These are phyloP conservation scores for Heliconius eleuchia DNA, from an alignment of 1,140 invertebrate species.

Conservation along the genomic window DNA sequence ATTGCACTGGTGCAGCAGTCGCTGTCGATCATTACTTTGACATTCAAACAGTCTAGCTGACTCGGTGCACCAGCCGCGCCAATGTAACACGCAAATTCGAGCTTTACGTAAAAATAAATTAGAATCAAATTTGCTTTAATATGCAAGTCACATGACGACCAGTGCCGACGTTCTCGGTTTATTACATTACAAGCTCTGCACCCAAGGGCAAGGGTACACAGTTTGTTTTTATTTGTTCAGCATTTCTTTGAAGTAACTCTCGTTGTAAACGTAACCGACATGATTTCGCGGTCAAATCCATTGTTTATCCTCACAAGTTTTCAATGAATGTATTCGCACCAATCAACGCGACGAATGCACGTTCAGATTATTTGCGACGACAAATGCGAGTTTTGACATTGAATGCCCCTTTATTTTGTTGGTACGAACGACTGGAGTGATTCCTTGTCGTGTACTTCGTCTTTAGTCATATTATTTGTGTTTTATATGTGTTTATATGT, in stretches of 20 bases:
- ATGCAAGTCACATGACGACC: slow-evolving; percentile 52
- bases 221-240: slow-evolving; percentile 64
- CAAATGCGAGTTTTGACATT: slow-evolving; percentile 35
- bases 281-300: slow-evolving; percentile 57
- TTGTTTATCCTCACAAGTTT: slow-evolving; percentile 53
- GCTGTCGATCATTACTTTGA: slow-evolving; percentile 79
- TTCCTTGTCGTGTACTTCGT: not conserved
- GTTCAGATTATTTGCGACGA: slow-evolving; percentile 49
- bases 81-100: slow-evolving; percentile 38
- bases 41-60: slow-evolving; percentile 79
- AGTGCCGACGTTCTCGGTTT: slow-evolving; percentile 61
- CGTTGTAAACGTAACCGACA: slow-evolving; percentile 47
- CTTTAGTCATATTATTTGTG: slow-evolving; percentile 9
- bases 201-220: slow-evolving; percentile 75
- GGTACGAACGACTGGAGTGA: slow-evolving; percentile 17
- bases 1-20: slow-evolving; percentile 70
- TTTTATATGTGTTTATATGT: not conserved
- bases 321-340: slow-evolving; percentile 44
- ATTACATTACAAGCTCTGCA: slow-evolving; percentile 72
- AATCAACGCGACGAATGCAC: slow-evolving; percentile 35
- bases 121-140: slow-evolving; percentile 35
- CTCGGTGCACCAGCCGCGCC: slow-evolving; percentile 61
- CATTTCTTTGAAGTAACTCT: slow-evolving; percentile 58
- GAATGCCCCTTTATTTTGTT: slow-evolving; percentile 27
- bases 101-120: slow-evolving; percentile 36